Evolutionary conservation across 64 coral and sea anemone species (phyloP).

Genomic region (Pachyseris speciosa): DNA sequence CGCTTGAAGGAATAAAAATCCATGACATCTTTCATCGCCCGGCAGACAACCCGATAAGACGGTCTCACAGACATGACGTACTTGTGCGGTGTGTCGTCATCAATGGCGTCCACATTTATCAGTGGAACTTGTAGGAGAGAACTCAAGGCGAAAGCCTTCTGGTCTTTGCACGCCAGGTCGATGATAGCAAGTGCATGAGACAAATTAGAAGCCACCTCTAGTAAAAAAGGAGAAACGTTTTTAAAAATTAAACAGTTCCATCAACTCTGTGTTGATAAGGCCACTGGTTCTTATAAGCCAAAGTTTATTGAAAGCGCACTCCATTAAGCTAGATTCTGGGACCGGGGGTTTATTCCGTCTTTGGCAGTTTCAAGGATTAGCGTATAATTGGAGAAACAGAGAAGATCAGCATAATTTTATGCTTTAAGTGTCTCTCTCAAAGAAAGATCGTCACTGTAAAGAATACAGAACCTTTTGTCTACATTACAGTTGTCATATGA

Average conservation of each 20-base stretch:
- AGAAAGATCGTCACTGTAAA: no score
- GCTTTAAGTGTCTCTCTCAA: no score
- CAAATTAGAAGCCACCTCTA: constrained; percentile 25
- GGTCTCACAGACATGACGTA: constrained; percentile 54
- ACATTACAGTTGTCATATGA: no score
- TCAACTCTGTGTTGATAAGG: neutral
- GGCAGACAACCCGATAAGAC: constrained; percentile 29
- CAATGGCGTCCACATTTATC: constrained; percentile 41
- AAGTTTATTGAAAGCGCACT: no score
- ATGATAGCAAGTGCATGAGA: constrained; percentile 12
- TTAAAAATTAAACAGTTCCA: neutral
- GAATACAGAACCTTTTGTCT: no score
- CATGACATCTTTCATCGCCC: constrained; percentile 51
- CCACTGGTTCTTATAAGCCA: no score
- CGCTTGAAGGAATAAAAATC: constrained; percentile 35
- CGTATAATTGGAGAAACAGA: no score
- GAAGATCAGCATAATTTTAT: no score
- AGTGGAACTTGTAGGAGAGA: constrained; percentile 46
- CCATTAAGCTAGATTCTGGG: no score
- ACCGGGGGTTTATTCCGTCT: no score
- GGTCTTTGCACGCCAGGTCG: constrained; percentile 41
- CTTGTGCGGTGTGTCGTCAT: constrained; percentile 36
- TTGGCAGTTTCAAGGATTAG: no score
- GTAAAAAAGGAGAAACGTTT: no score
- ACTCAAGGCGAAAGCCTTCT: constrained; percentile 14